A percentile compares a stretch with the other conserved stretches of the same genome.
phyloP scores from a whole-genome alignment of 2,888 invertebrate genomes.

The Ennomos quercinarius region DNA sequence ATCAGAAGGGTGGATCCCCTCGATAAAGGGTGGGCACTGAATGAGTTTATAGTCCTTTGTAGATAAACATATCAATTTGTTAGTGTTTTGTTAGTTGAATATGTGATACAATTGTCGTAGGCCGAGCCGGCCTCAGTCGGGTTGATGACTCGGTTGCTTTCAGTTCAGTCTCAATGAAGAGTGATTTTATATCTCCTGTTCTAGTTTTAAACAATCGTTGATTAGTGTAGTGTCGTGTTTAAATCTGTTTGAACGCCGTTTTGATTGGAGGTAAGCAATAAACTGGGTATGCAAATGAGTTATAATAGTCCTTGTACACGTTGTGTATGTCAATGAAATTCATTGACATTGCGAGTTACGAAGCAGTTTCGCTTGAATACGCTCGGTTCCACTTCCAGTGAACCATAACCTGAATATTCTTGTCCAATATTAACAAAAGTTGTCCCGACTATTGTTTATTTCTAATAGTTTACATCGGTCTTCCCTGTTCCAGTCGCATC shows the following conservation, averaged over 20 bases:
- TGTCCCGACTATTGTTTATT: slow-evolving; percentile 21
- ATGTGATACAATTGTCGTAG: slow-evolving; percentile 75
- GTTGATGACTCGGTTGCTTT: slow-evolving; percentile 66
- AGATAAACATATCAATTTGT: slow-evolving; percentile 86
- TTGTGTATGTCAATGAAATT: slow-evolving; percentile 1
- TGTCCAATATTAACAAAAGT: slow-evolving; percentile 6
- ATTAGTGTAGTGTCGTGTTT: slow-evolving; percentile 43
- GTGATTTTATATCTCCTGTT: slow-evolving; percentile 53
- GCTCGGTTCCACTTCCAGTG: not conserved
- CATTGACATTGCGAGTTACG: not conserved
- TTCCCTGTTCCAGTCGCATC: slow-evolving; percentile 64
- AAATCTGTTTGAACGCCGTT: slow-evolving; percentile 24
- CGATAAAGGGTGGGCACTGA: slow-evolving; percentile 82
- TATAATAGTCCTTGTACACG: slow-evolving; percentile 6
- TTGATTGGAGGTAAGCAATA: slow-evolving; percentile 35
- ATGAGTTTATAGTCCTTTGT: slow-evolving; percentile 83
- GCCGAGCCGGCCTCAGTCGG: slow-evolving; percentile 65
- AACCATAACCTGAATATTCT: slow-evolving; percentile 4
- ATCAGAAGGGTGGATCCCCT: slow-evolving; percentile 81
- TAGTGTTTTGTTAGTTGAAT: slow-evolving; percentile 80
- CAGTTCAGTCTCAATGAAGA: slow-evolving; percentile 60
- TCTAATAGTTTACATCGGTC: slow-evolving; percentile 33
- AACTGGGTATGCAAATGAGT: slow-evolving; percentile 26
- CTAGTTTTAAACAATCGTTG: slow-evolving; percentile 41
- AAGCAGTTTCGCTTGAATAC: slow-evolving; percentile 10